Evolutionary conservation across 2,113 vertebrate genomes (phyloP), one percentile per base, ranked within the genome.

Genomic region (Prinia subflava): DNA sequence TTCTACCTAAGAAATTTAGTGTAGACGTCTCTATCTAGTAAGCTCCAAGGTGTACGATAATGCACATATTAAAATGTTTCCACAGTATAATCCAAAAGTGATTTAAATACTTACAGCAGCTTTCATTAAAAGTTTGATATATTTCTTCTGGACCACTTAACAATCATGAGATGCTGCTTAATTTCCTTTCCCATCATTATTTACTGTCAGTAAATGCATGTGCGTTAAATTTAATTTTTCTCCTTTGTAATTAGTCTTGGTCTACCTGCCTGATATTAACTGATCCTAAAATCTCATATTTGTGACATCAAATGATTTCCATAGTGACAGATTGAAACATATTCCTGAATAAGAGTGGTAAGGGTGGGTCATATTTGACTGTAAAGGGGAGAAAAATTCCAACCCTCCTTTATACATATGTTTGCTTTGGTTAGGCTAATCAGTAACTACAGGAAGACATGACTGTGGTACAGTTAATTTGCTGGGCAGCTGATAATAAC

Each of bases 201-300:
- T 39, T 85, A 70, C 12, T 56, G 71, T 81, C 78, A 91, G 92
- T 86, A 84, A 24, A 87, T 79, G 39, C 24, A 42, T 60, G 50
- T 44, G n/a, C 31, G 41, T n/a, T 87, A 91, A 64, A 87, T 60
- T 71, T 94, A 73, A 73, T 92, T 83, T 68, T 75, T 65, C 33
- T 62, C 39, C 69, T 83, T 86, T 80, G 41, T 91, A 94, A 94
- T 93, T 93, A 95, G 94, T 88, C 79, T 78, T 71, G 42, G 41
- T 83, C 85, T 95, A 90, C 85, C 75, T 94, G 79, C 70, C 59
- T 80, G 82, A 88, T 83, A 88, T 83, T 93, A 90, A 90, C 75
- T 63, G 67, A 90, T 81, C 69, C 63, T 67, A 87, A 59, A 80
- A 22, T 56, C 63, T 65, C 60, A 44, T 39, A 70, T 68, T 88